Base-by-base conservation (phyloP, 2,113 vertebrate species). In the Semicossyphus pulcher region DNA sequence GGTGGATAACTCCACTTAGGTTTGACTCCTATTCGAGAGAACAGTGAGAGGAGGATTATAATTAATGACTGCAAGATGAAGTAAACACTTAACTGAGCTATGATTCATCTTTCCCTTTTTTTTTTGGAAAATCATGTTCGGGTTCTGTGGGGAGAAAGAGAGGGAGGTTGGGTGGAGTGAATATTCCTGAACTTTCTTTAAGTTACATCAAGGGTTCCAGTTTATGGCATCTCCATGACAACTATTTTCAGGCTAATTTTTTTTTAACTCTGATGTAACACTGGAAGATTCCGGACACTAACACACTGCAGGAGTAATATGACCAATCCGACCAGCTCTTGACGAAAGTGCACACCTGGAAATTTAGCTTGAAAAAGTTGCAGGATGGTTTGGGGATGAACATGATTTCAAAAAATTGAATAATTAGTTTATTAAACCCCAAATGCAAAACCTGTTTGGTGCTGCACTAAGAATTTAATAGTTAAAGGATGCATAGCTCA, bases 161-260 rank as follows among this genome's bases (percentile, higher is more conserved):
- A 7, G 16, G 11, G 16, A 28, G 18, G 12, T 18, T 15, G 21
- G 32, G 16, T 52, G 62, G 62, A 39, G 47, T 20, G 2, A 65
- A 8, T n/a, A 18, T 57, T 21, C 36, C 61, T 37, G 36, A 72
- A 49, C 53, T 45, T 67, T 54, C 34, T 69, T 37, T 12, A 49
- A 51, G 31, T 59, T 72, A 84, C 53, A 80, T 71, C 29, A 62
- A 68, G 66, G 52, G 28, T 26, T 51, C 67, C 15, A 49, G 26
- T 37, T 73, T 59, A 15, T 44, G 36, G 52, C 7, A 76, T 88
- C 71, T 61, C 88, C 82, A 88, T 90, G 80, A 84, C 85, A 86
- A 90, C 84, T 37, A 65, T 65, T 54, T 36, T 36, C 60, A 59
- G 69, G 72, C 56, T 28, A n/a, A 42, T 63, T 41, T 60, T 52